phyloP scores from a whole-genome alignment of 2,797 vertebrate genomes.

The Pyrocephalus nanus region DNA sequence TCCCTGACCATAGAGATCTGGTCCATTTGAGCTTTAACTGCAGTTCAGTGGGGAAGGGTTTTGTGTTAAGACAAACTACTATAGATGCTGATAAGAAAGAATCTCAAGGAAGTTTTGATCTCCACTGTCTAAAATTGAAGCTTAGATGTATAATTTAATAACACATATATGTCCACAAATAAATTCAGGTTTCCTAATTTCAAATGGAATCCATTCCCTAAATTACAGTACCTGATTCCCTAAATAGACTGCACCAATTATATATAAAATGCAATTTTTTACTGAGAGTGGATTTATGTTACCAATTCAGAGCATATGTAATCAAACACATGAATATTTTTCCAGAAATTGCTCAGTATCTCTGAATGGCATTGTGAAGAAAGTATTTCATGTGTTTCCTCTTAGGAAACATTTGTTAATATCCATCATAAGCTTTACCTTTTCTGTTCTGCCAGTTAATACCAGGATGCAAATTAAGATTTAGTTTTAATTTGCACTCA shows the following conservation, averaged over 20 bases:
- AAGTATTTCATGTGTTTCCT: background rate
- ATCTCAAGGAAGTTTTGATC: background rate
- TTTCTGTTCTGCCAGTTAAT: background rate
- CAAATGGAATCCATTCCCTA: background rate
- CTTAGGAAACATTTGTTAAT: background rate
- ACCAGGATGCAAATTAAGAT: background rate
- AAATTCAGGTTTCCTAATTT: background rate
- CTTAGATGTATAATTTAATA: background rate
- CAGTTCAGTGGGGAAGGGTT: background rate
- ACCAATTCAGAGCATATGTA: background rate
- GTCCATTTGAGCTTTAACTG: background rate
- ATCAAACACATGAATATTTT: background rate
- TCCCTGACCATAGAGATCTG: background rate
- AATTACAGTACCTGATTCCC: too few relatives aligned
- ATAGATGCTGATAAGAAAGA: background rate
- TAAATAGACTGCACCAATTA: background rate
- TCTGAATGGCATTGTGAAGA: background rate
- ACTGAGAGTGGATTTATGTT: background rate
- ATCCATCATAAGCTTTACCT: background rate
- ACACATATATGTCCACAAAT: background rate
- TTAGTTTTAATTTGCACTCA: too few relatives aligned
- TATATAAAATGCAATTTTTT: background rate
- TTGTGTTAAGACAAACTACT: background rate
- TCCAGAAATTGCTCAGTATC: background rate
- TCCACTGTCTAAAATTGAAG: background rate